phyloP scores from a whole-genome alignment of 2,797 vertebrate species.

The Poliocrania exsul region DNA sequence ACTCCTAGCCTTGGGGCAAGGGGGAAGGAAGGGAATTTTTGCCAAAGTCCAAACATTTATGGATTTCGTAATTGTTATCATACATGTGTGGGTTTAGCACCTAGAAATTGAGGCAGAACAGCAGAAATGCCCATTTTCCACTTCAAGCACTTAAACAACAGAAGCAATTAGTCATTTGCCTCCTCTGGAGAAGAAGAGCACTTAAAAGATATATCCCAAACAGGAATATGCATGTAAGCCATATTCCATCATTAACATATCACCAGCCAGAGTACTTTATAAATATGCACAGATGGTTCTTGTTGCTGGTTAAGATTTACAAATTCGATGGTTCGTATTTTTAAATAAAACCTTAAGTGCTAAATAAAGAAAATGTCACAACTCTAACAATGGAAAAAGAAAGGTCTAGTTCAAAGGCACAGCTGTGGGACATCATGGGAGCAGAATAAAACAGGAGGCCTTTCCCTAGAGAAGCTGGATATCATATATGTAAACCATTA shows the following conservation, averaged over 20 bases:
- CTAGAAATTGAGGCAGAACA: neutral
- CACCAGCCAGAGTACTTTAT: neutral
- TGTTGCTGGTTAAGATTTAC: slow-evolving; percentile 42
- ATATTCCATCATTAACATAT: neutral
- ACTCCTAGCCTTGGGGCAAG: neutral
- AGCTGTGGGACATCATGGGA: neutral
- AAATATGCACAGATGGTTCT: slow-evolving; percentile 23
- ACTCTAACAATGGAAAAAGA: neutral
- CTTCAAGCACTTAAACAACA: neutral
- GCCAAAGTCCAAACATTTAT: neutral
- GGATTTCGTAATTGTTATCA: neutral
- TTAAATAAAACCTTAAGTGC: slow-evolving; percentile 31
- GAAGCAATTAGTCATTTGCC: neutral
- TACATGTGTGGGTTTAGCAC: neutral
- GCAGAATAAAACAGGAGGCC: neutral
- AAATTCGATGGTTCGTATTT: slow-evolving; percentile 14
- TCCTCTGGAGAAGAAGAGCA: neutral
- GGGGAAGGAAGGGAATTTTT: neutral
- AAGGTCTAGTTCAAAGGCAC: slow-evolving; percentile 28
- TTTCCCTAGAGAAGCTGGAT: neutral
- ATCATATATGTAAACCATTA: neutral
- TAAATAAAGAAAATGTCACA: slow-evolving; percentile 47
- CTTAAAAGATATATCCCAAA: neutral
- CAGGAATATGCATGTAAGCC: neutral
- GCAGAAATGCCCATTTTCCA: neutral